A percentile compares a stretch with the other conserved stretches of the same genome.
Evolutionary conservation across 2,113 vertebrate species (phyloP).

Genomic region (Periophthalmodon schlosseri): DNA sequence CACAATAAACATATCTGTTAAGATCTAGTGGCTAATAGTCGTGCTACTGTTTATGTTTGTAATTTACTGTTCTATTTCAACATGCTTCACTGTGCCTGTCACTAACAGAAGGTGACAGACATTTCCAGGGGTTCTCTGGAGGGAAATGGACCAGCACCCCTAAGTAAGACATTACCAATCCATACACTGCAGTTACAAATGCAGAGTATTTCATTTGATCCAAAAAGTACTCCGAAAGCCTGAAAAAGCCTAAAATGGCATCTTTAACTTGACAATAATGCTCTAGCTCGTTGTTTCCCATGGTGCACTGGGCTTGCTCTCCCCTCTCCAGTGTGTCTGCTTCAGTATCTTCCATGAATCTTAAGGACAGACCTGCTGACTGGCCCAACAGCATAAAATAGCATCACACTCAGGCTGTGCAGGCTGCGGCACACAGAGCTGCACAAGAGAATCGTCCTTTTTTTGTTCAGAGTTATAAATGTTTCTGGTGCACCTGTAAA

Average conservation of each 20-base stretch:
- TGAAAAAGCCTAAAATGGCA: background rate
- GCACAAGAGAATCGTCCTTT: conserved; percentile 7
- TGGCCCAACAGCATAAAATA: conserved; percentile 47
- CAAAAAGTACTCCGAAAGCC: background rate
- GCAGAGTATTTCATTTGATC: background rate
- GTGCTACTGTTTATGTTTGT: too few relatives aligned
- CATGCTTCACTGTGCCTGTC: too few relatives aligned
- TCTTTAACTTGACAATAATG: background rate
- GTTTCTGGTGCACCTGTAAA: conserved; percentile 50
- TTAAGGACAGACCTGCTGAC: conserved; percentile 60
- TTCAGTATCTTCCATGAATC: conserved; percentile 52
- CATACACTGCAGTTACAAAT: too few relatives aligned
- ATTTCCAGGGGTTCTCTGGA: background rate
- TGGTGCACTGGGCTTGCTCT: conserved; percentile 35
- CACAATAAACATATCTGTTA: too few relatives aligned
- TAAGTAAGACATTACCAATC: too few relatives aligned
- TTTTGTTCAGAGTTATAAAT: conserved; percentile 26
- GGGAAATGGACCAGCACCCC: background rate
- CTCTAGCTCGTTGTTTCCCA: conserved; percentile 24
- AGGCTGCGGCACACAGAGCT: background rate
- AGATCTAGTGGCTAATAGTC: too few relatives aligned
- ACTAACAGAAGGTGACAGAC: too few relatives aligned
- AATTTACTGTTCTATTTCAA: too few relatives aligned
- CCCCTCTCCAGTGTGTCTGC: conserved; percentile 52
- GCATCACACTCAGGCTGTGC: conserved; percentile 16